These are phyloP conservation scores for Marmota monax DNA, from an alignment of 2,113 vertebrate genomes.

Conservation along the genomic window DNA sequence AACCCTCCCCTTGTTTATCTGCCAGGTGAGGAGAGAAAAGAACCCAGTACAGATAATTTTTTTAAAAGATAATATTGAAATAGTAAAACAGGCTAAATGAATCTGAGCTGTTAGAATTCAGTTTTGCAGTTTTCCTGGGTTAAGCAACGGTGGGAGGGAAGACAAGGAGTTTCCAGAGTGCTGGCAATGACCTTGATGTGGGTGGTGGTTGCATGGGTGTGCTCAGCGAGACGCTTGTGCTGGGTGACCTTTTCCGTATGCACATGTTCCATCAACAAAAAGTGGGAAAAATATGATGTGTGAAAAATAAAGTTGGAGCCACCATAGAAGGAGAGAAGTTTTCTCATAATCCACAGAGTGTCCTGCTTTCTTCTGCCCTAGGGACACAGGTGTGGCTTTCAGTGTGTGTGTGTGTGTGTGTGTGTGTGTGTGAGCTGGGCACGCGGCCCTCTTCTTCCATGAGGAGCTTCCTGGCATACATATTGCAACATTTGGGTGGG, in stretches of 20 bases:
- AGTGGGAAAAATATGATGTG: neutral
- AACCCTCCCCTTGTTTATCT: neutral
- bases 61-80: neutral
- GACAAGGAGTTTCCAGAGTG: neutral
- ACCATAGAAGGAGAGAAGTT: neutral
- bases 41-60: neutral
- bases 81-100: neutral
- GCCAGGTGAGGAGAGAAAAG: neutral
- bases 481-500: neutral
- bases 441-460: neutral
- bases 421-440: neutral
- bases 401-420: accelerated
- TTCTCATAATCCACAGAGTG: neutral
- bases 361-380: neutral
- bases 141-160: neutral
- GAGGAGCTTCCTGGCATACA: neutral
- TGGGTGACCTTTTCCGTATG: neutral
- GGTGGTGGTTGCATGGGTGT: neutral
- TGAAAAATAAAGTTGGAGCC: neutral
- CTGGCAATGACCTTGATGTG: neutral
- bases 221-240: too few species aligned
- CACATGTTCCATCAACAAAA: neutral
- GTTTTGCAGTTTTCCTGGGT: accelerated
- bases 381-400: neutral
- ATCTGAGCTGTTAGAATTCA: neutral